A percentile compares a stretch with the other conserved stretches of the same genome.
Conservation (phyloP, 2,888 invertebrate species). For the Andrena praecox region DNA sequence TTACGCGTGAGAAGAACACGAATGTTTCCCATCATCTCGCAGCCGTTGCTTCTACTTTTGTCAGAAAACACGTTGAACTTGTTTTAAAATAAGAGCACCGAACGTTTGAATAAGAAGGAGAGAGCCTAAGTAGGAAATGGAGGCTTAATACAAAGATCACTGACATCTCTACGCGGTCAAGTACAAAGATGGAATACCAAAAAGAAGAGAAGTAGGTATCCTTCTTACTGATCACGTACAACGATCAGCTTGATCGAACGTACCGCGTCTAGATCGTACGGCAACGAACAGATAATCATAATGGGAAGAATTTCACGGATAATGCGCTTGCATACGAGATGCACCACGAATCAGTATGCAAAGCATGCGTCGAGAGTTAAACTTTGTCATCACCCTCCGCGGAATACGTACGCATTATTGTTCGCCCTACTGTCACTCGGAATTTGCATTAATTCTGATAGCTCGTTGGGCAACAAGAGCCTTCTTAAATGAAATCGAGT, state of each 20-base stretch:
- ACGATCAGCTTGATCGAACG: conserved; percentile 67
- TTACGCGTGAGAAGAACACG: too few relatives aligned
- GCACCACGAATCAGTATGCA: conserved; percentile 62
- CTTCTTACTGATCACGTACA: conserved; percentile 68
- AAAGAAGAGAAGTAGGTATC: conserved; percentile 44
- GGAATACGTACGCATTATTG: conserved; percentile 57
- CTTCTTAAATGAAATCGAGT: conserved; percentile 1
- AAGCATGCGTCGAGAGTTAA: conserved; percentile 51
- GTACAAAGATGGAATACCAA: conserved; percentile 63
- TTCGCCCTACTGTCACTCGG: conserved; percentile 40
- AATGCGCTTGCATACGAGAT: conserved; percentile 63
- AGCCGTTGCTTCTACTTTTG: background rate
- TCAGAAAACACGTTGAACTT: conserved; percentile 2
- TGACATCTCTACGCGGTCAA: conserved; percentile 63
- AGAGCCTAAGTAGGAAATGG: conserved; percentile 27
- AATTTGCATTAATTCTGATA: conserved; percentile 39
- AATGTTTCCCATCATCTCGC: too few relatives aligned
- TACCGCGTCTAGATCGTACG: conserved; percentile 61
- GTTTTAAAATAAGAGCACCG: background rate
- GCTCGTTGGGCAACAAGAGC: background rate
- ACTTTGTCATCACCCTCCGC: conserved; percentile 56
- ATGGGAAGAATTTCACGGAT: conserved; percentile 73
- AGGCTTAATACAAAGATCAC: conserved; percentile 23
- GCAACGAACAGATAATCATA: conserved; percentile 70
- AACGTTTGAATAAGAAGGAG: background rate